Evolutionary conservation across 2,888 invertebrate genomes (phyloP).

Genomic region (Ypsolopha sequella): DNA sequence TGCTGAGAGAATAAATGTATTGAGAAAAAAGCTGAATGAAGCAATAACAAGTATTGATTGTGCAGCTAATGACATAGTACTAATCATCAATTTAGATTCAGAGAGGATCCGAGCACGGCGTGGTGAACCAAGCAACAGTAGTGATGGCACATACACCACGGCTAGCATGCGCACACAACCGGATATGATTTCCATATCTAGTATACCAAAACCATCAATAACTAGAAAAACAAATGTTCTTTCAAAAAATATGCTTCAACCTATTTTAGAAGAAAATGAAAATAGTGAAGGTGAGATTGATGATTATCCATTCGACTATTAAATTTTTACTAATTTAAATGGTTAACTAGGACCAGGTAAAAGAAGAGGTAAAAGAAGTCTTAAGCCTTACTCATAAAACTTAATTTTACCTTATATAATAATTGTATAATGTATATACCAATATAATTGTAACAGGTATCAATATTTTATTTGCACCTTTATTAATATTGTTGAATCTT

Average conservation of each 20-base stretch:
- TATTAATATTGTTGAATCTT: too few species aligned
- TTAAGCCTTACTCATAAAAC: too few species aligned
- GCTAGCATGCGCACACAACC: neutral
- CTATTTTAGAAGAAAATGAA: conserved; percentile 5
- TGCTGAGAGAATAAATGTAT: conserved; percentile 23
- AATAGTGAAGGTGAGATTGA: conserved; percentile 13
- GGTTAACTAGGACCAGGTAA: too few species aligned
- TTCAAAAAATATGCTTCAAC: neutral
- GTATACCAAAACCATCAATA: neutral
- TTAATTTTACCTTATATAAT: too few species aligned
- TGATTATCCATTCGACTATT: conserved; percentile 38
- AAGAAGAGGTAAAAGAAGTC: too few species aligned
- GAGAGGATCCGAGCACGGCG: neutral
- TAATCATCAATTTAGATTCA: neutral
- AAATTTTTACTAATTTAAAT: neutral
- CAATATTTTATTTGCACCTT: too few species aligned
- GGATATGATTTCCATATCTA: neutral
- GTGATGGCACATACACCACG: neutral
- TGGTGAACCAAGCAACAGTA: neutral
- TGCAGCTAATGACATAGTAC: neutral
- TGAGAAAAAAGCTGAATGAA: conserved; percentile 28
- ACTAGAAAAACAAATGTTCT: neutral
- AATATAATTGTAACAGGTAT: too few species aligned
- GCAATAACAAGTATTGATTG: conserved; percentile 15
- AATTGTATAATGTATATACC: too few species aligned